phyloP scores from a whole-genome alignment of 2,797 vertebrate genomes.

The Typhlichthys subterraneus region DNA sequence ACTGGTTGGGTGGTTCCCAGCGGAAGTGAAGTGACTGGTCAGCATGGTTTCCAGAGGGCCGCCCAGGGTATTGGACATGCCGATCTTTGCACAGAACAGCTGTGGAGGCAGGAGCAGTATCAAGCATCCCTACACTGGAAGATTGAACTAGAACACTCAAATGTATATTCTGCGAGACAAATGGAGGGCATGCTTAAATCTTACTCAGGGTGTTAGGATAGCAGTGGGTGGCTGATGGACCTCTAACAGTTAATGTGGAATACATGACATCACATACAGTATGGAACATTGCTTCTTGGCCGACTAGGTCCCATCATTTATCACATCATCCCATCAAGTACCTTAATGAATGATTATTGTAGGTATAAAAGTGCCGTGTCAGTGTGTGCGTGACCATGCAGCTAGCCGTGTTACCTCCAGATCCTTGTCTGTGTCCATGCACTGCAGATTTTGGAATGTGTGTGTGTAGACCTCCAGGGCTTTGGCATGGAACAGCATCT shows the following conservation, averaged over 20 bases:
- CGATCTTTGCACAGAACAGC: conserved; percentile 62
- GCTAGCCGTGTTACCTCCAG: conserved; percentile 70
- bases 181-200: too few species aligned
- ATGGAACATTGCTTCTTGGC: too few species aligned
- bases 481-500: conserved; percentile 86
- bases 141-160: too few species aligned
- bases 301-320: too few species aligned
- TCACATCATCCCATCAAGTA: too few species aligned
- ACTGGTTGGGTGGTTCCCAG: conserved; percentile 12
- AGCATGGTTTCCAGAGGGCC: conserved; percentile 41
- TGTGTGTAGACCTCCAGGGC: conserved; percentile 82
- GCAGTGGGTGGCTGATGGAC: too few species aligned
- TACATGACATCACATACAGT: too few species aligned
- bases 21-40: conserved; percentile 35
- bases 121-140: background rate
- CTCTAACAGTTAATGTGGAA: too few species aligned
- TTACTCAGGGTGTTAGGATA: too few species aligned
- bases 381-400: background rate
- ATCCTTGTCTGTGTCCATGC: conserved; percentile 73
- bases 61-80: conserved; percentile 26
- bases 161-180: too few species aligned
- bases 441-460: conserved; percentile 76
- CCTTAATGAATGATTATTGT: too few species aligned
- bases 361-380: background rate
- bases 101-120: conserved; percentile 21